These are phyloP conservation scores for Cerceris rybyensis DNA, from an alignment of 2,888 invertebrate species.

Conservation along the genomic window DNA sequence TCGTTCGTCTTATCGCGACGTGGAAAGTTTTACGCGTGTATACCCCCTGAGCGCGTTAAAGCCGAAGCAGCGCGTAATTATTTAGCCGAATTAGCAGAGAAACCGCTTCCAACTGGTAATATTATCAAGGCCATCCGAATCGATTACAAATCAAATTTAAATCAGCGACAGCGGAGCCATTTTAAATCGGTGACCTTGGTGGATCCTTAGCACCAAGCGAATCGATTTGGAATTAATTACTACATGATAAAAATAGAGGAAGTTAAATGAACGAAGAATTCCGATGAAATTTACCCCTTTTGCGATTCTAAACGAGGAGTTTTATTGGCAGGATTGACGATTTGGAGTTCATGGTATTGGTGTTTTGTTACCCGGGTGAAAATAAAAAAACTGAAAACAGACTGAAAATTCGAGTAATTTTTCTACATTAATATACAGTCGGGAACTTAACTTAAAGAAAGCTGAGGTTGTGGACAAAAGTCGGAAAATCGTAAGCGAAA, in stretches of 20 bases:
- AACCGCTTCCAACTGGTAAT: constrained; percentile 2
- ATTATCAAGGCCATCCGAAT: constrained; percentile 38
- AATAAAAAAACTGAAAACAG: no score
- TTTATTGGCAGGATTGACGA: no score
- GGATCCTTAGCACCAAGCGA: not conserved
- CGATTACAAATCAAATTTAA: constrained; percentile 33
- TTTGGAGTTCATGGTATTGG: no score
- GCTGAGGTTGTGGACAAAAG: no score
- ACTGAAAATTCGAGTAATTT: no score
- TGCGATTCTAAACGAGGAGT: no score
- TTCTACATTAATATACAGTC: no score
- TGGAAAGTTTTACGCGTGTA: constrained; percentile 28
- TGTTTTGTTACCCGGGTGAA: no score
- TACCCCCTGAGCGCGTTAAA: not conserved
- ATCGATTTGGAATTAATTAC: not conserved
- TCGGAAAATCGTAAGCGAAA: no score
- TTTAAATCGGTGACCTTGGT: constrained; percentile 7
- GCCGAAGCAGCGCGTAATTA: constrained; percentile 8
- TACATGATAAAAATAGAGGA: not conserved
- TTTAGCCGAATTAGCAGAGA: constrained; percentile 25
- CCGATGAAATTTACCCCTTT: no score
- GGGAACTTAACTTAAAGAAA: no score
- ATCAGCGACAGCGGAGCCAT: constrained; percentile 12
- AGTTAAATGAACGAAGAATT: no score
- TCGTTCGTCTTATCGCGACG: constrained; percentile 13